These are phyloP conservation scores for Microplitis deprimator DNA, from an alignment of 2,888 invertebrate species.

Conservation along the genomic window DNA sequence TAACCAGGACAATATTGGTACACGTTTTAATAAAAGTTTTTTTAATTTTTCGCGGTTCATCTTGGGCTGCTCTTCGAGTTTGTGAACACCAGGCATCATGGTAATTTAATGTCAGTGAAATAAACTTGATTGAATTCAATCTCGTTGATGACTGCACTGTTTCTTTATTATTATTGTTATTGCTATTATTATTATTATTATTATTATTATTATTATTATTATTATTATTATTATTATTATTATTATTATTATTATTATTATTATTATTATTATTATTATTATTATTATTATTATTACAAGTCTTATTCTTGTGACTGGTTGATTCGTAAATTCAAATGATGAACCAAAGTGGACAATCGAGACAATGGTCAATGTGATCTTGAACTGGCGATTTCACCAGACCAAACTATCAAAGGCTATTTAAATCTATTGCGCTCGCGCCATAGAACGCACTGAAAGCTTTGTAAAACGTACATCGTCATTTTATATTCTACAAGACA, in stretches of 20 bases:
- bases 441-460: constrained; percentile 30
- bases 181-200: background rate
- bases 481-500: constrained; percentile 18
- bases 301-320: too few relatives aligned
- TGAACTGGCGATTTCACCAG: background rate
- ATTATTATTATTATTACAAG: background rate
- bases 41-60: constrained; percentile 31
- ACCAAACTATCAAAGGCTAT: constrained; percentile 8
- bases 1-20: constrained; percentile 83
- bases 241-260: background rate
- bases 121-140: background rate
- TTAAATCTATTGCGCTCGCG: constrained; percentile 30
- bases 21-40: constrained; percentile 69
- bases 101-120: background rate
- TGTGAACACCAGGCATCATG: constrained; percentile 2
- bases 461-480: constrained; percentile 13
- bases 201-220: too few relatives aligned
- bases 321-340: background rate
- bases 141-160: background rate
- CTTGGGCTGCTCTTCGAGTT: constrained; percentile 1
- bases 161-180: background rate
- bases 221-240: background rate
- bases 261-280: background rate
- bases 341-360: background rate
- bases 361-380: background rate